Percentiles rank a stretch among this genome's conserved stretches.
Conservation (phyloP, 2,797 vertebrate genomes). For the Bryconaethiops microstoma region DNA sequence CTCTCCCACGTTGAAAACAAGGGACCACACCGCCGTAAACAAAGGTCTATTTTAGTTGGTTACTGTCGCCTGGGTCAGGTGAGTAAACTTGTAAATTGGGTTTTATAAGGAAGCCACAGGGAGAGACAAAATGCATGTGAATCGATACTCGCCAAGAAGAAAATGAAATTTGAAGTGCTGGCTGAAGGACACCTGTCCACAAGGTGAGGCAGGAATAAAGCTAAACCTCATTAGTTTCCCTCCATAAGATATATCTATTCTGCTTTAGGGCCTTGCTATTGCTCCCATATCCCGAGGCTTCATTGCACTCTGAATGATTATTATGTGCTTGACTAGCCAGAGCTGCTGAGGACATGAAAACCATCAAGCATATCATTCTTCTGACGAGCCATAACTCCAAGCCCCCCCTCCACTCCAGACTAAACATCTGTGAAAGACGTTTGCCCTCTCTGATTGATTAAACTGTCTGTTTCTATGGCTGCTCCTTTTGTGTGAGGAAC, state of each 20-base stretch:
- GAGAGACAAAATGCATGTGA: constrained; percentile 30
- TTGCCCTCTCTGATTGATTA: constrained; percentile 67
- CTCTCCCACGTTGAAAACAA: neutral
- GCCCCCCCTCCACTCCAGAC: constrained; percentile 60
- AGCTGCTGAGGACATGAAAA: constrained; percentile 75
- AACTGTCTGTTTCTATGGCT: constrained; percentile 55
- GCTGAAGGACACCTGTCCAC: constrained; percentile 77
- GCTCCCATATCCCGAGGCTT: constrained; percentile 72
- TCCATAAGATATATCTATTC: constrained; percentile 71
- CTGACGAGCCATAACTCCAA: constrained; percentile 71
- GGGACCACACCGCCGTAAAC: constrained; percentile 21
- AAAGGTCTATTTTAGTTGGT: constrained; percentile 2
- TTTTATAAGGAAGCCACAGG: constrained; percentile 32
- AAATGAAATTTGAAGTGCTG: constrained; percentile 51
- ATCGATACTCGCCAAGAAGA: constrained; percentile 20
- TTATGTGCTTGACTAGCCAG: constrained; percentile 68
- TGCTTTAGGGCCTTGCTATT: constrained; percentile 69
- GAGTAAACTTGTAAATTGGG: constrained; percentile 5
- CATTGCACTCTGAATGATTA: constrained; percentile 76
- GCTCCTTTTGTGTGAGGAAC: constrained; percentile 16
- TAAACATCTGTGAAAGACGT: constrained; percentile 60
- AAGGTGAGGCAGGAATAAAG: constrained; percentile 76
- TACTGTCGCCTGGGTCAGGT: neutral
- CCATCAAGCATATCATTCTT: constrained; percentile 74
- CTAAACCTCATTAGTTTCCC: constrained; percentile 70